A percentile compares a stretch with the other conserved stretches of the same genome.
Conservation (phyloP, 2,888 invertebrate species). For the Tineola bisselliella region DNA sequence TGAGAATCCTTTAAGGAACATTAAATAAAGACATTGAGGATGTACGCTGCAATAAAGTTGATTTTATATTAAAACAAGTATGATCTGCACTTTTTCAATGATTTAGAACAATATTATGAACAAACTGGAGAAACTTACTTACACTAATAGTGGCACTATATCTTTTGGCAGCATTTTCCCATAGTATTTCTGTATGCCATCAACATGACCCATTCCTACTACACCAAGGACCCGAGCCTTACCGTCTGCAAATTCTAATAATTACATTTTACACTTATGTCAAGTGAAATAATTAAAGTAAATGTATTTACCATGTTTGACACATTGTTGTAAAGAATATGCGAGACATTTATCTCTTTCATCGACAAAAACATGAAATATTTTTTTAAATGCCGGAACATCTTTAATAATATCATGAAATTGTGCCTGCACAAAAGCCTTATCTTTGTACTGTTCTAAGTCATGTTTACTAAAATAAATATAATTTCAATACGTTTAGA, state of each 20-base stretch:
- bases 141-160: constrained; percentile 53
- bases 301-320: constrained; percentile 35
- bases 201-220: constrained; percentile 95
- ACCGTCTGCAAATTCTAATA: constrained; percentile 27
- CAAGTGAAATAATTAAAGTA: too few species aligned
- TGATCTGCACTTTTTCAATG: too few species aligned
- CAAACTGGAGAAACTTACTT: constrained; percentile 24
- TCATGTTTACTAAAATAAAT: constrained; percentile 37
- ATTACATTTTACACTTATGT: not conserved
- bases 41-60: too few species aligned
- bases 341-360: constrained; percentile 59
- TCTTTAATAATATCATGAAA: constrained; percentile 55
- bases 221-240: constrained; percentile 87
- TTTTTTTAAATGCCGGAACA: constrained; percentile 59
- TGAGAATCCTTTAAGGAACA: not conserved
- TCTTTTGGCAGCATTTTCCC: constrained; percentile 55
- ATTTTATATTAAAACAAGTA: too few species aligned
- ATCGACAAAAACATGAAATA: constrained; percentile 60
- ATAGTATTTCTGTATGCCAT: constrained; percentile 76
- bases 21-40: too few species aligned
- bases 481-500: too few species aligned
- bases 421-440: constrained; percentile 53
- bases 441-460: constrained; percentile 52
- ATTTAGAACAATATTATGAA: too few species aligned
- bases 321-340: constrained; percentile 56